Evolutionary conservation across 2,113 vertebrate genomes (phyloP).

Genomic region (Merops nubicus): DNA sequence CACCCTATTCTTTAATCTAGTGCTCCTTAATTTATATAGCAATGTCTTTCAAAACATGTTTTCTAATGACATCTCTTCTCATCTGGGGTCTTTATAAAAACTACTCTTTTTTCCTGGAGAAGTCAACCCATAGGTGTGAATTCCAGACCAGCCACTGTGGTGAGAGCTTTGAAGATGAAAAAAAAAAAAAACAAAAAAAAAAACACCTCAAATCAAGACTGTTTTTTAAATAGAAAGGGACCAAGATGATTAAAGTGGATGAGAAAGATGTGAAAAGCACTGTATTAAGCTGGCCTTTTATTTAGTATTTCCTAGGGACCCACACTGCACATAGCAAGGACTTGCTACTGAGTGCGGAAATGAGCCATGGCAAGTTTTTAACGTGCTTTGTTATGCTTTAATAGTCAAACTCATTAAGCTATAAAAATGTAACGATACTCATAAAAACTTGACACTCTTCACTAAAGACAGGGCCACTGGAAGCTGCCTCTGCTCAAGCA

Average conservation of each 20-base stretch:
- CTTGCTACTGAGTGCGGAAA: conserved; percentile 44
- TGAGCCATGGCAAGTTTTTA: conserved; percentile 38
- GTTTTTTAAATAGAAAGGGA: conserved; percentile 4
- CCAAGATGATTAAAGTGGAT: background rate
- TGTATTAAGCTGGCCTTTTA: conserved; percentile 5
- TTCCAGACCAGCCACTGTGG: background rate
- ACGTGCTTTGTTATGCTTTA: conserved; percentile 58
- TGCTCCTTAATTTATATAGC: background rate
- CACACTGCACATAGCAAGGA: background rate
- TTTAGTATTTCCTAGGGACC: conserved; percentile 21
- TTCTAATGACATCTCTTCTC: background rate
- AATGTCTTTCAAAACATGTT: background rate
- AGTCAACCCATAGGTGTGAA: background rate
- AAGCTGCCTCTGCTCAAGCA: conserved; percentile 27
- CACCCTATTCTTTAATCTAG: background rate
- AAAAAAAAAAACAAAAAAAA: background rate
- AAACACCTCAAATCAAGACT: background rate
- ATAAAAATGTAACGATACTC: conserved; percentile 54
- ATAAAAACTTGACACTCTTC: conserved; percentile 61
- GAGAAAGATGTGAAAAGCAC: conserved; percentile 18
- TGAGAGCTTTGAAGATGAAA: background rate
- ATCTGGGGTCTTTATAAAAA: background rate
- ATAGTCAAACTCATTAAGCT: conserved; percentile 55
- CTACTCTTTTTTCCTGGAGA: background rate
- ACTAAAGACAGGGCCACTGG: conserved; percentile 4